phyloP scores from a whole-genome alignment of 2,888 invertebrate species.

The Horisme vitalbata region DNA sequence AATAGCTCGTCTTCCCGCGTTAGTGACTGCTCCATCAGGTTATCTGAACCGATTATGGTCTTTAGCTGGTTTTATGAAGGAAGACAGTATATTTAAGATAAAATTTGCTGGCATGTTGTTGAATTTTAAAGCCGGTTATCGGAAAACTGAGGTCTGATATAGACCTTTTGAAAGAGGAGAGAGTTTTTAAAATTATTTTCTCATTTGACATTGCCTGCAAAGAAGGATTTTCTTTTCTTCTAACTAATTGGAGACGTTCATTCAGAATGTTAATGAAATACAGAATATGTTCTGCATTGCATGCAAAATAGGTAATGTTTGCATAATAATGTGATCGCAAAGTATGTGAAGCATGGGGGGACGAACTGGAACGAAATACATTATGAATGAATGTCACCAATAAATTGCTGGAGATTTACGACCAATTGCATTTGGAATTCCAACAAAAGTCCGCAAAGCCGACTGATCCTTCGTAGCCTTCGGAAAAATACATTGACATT shows the following conservation, averaged over 20 bases:
- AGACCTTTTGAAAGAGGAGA: no score
- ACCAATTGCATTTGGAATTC: conserved; percentile 5
- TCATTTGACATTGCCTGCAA: no score
- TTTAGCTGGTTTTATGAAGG: conserved; percentile 10
- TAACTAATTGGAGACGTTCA: no score
- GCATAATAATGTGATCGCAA: no score
- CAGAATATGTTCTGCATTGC: no score
- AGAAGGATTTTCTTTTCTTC: no score
- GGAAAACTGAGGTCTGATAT: not conserved
- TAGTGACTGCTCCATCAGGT: conserved; percentile 5
- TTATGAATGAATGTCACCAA: conserved; percentile 3
- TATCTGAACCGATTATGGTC: conserved; percentile 9
- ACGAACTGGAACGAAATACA: no score
- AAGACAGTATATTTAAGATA: conserved; percentile 5
- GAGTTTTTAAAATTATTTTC: no score
- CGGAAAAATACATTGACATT: conserved; percentile 18
- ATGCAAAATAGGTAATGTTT: no score
- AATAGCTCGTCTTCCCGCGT: conserved; percentile 4
- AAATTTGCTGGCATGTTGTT: not conserved
- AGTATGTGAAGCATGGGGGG: no score
- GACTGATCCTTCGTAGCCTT: conserved; percentile 12
- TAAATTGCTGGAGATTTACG: conserved; percentile 4
- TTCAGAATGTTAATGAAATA: no score
- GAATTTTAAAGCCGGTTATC: not conserved
- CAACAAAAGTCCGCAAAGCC: conserved; percentile 10